Evolutionary conservation across 2,113 vertebrate genomes (phyloP).

Genomic region (Myotis davidii): DNA sequence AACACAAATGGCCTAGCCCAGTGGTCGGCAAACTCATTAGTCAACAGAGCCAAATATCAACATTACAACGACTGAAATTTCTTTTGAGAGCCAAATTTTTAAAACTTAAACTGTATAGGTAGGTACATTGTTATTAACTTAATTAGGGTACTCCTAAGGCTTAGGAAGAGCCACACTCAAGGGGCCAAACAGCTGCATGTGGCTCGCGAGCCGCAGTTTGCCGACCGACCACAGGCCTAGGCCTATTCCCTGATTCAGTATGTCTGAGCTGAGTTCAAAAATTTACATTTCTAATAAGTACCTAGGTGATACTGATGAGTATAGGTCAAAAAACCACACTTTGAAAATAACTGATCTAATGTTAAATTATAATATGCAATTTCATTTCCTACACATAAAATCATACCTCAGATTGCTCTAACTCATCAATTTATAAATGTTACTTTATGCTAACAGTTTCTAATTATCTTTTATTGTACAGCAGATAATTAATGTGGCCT

Average conservation of each 20-base stretch:
- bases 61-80: no score
- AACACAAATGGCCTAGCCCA: not conserved
- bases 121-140: no score
- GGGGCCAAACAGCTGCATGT: no score
- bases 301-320: not conserved
- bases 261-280: not conserved
- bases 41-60: no score
- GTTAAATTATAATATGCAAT: constrained; percentile 5
- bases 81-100: no score
- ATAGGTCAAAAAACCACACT: not conserved
- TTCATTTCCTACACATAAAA: constrained; percentile 15
- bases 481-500: not conserved
- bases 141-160: no score
- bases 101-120: no score
- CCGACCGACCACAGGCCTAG: not conserved
- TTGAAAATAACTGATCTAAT: constrained; percentile 2
- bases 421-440: not conserved
- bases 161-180: no score
- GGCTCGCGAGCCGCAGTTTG: no score
- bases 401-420: not conserved
- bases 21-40: no score
- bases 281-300: not conserved
- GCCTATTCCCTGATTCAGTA: not conserved
- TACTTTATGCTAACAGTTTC: not conserved
- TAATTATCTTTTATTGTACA: constrained; percentile 5